phyloP scores from a whole-genome alignment of 2,113 vertebrate species.

The Sisor rabdophorus region DNA sequence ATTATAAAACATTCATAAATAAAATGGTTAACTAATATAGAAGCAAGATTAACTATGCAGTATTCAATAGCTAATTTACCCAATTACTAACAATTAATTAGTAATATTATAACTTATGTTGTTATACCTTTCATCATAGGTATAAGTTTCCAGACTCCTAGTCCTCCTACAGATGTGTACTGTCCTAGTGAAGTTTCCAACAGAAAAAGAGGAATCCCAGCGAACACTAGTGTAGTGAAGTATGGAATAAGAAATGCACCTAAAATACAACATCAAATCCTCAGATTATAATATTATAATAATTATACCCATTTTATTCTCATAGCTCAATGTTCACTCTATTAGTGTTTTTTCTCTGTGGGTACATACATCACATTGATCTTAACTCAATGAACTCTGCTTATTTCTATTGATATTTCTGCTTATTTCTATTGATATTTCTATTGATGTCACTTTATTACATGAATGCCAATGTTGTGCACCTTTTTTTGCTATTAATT shows the following conservation, averaged over 20 bases:
- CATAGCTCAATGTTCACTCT: not conserved
- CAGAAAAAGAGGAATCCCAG: conserved; percentile 86
- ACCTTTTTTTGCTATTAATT: not conserved
- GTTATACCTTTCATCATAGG: conserved; percentile 90
- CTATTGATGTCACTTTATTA: not conserved
- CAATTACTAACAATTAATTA: too few relatives aligned
- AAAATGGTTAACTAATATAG: too few relatives aligned
- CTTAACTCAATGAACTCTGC: not conserved
- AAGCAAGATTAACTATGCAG: too few relatives aligned
- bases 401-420: not conserved
- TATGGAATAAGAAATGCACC: conserved; percentile 89
- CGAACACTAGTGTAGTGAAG: conserved; percentile 84
- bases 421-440: not conserved
- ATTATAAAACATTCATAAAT: too few relatives aligned
- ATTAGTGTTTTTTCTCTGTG: not conserved
- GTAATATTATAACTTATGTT: not conserved
- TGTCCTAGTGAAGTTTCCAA: conserved; percentile 85
- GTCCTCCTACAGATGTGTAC: conserved; percentile 80
- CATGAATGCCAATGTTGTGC: not conserved
- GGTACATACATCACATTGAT: not conserved
- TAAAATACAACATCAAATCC: conserved; percentile 45
- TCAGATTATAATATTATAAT: not conserved
- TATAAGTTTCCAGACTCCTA: conserved; percentile 85
- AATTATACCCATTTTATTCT: not conserved
- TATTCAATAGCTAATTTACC: too few relatives aligned